Evolutionary conservation across 2,888 invertebrate species (phyloP).

Genomic region (Campopleginae sp.): DNA sequence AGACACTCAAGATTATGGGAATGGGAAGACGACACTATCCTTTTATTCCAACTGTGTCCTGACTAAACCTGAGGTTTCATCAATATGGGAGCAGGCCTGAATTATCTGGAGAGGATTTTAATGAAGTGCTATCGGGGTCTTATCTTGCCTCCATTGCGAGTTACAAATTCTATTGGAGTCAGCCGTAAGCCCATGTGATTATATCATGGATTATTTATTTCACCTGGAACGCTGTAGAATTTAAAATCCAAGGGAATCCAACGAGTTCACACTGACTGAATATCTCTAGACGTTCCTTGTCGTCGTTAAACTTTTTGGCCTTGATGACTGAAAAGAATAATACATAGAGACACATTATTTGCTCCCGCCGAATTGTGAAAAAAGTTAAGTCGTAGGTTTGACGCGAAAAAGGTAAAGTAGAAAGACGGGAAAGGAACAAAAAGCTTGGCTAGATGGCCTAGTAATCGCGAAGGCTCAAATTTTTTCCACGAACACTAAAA

Average conservation of each 20-base stretch:
- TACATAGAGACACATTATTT: slow-evolving; percentile 53
- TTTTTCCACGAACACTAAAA: slow-evolving; percentile 30
- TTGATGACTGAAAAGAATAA: slow-evolving; percentile 16
- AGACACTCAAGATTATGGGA: slow-evolving; percentile 1
- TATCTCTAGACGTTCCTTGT: background rate
- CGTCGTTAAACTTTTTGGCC: background rate
- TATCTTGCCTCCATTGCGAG: background rate
- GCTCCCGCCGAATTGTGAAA: slow-evolving; percentile 29
- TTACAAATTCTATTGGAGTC: background rate
- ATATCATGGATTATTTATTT: background rate
- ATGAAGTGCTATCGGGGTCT: background rate
- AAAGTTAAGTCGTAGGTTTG: slow-evolving; percentile 38
- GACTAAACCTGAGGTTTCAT: background rate
- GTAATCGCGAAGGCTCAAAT: slow-evolving; percentile 44
- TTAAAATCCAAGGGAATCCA: background rate
- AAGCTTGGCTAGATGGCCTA: slow-evolving; percentile 44
- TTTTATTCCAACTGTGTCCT: background rate
- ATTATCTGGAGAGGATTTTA: background rate
- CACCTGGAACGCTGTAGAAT: background rate
- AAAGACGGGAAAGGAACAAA: slow-evolving; percentile 34
- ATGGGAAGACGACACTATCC: background rate
- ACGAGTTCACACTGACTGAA: background rate
- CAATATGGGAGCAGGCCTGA: background rate
- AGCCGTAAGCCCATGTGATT: background rate
- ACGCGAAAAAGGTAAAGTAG: slow-evolving; percentile 13